Percentiles rank a stretch among this genome's conserved stretches.
phyloP scores from a whole-genome alignment of 2,888 invertebrate genomes.

The Andrena trimmerana region DNA sequence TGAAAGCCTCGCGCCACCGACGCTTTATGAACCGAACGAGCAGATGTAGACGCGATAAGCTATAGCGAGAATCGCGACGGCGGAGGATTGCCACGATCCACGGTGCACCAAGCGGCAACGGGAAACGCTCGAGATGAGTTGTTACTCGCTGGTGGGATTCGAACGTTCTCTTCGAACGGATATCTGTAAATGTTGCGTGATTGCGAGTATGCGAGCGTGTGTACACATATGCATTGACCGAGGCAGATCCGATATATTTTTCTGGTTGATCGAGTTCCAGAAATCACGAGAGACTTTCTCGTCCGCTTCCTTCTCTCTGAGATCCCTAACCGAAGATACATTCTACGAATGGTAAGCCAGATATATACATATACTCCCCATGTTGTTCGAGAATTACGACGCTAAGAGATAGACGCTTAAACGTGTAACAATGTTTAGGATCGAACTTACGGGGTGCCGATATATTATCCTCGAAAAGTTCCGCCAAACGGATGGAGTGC shows the following conservation, averaged over 20 bases:
- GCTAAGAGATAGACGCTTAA: constrained; percentile 52
- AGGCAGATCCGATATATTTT: constrained; percentile 36
- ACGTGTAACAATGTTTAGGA: constrained; percentile 42
- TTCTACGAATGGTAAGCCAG: constrained; percentile 22
- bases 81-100: not conserved
- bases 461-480: constrained; percentile 8
- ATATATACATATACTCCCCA: constrained; percentile 30
- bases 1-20: constrained; percentile 84
- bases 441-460: constrained; percentile 6
- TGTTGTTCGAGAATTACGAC: constrained; percentile 42
- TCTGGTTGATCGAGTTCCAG: constrained; percentile 17
- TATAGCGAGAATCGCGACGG: not conserved
- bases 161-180: constrained; percentile 56
- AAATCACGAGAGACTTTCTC: constrained; percentile 34
- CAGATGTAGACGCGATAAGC: not conserved
- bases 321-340: constrained; percentile 30
- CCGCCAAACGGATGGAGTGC: not conserved
- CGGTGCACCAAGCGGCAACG: constrained; percentile 9
- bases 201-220: not conserved
- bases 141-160: constrained; percentile 63
- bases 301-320: constrained; percentile 50
- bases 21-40: not conserved
- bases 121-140: constrained; percentile 44
- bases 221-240: constrained; percentile 10
- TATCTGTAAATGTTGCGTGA: constrained; percentile 33